Conservation (phyloP, 2,797 vertebrate genomes). For the Eutrigla gurnardus region DNA sequence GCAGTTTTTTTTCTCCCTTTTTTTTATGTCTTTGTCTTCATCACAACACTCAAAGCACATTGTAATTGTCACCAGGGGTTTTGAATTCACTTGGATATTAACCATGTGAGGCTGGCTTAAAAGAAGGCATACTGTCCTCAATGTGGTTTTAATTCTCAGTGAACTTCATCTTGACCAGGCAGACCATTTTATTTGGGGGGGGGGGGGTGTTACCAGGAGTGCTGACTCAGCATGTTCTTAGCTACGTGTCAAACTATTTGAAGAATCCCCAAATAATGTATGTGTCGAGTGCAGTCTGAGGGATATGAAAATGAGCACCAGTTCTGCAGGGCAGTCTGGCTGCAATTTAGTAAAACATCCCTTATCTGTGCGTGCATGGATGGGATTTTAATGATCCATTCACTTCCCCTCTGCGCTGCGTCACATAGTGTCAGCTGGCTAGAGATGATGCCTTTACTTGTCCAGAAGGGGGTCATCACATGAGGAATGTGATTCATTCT, state of each 20-base stretch:
- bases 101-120: neutral
- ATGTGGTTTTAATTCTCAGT: conserved; percentile 36
- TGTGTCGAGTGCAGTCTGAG: neutral
- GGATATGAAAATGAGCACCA: neutral
- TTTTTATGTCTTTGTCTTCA: conserved; percentile 13
- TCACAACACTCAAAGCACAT: conserved; percentile 33
- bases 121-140: conserved; percentile 27
- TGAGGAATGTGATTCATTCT: conserved; percentile 47
- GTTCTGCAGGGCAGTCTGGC: neutral
- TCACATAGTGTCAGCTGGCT: conserved; percentile 50
- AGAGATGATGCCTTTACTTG: conserved; percentile 49
- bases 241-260: neutral
- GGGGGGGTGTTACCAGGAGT: neutral
- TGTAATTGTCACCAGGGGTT: conserved; percentile 30
- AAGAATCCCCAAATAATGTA: neutral
- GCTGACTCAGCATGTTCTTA: neutral
- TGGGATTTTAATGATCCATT: conserved; percentile 43
- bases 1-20: neutral
- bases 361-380: neutral
- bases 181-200: neutral
- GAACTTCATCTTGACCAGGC: conserved; percentile 15
- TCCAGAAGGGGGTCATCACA: conserved; percentile 42
- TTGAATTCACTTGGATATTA: conserved; percentile 41
- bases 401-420: conserved; percentile 10
- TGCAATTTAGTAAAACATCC: conserved; percentile 23